Base-by-base conservation (phyloP, 2,113 vertebrate genomes). In the Gambusia affinis region DNA sequence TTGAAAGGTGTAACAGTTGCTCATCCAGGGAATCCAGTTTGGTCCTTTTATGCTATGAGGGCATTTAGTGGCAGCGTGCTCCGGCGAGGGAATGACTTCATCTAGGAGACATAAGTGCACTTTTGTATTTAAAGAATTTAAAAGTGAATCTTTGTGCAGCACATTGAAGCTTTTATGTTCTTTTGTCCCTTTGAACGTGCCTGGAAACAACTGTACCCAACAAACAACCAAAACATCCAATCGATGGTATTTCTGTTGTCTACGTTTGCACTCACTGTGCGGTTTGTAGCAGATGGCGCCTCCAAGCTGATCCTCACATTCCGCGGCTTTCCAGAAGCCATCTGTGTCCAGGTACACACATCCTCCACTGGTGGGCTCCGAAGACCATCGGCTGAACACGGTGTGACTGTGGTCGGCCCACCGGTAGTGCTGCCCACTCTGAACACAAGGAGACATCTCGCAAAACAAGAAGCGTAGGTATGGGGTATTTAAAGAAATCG, bases 11-110 rank as follows among this genome's bases (percentile, higher is more conserved):
- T 99, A 99, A 85, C 98, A 99, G 81, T 94, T 96, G 78, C 96
- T 96, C 85, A 89, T 94, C 92, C 96, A 98, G 29, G 97, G 95
- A 89, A 98, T 94, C 98, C 98, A 99, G 63, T 95, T 96, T 27
- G 95, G 96, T 42, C 95, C 96, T 47, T 95, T 94, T 60, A 94
- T 89, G 83, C 95, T 95, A 83, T 98, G 97, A 7, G 97, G 97
- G 88, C 98, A 99, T 57, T 91, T 96, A 31, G 90, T 78, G 37
- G 82, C 90, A 1, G 84, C 64, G n/a, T 85, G 71, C n/a, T 90
- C 66, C 33, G 92, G 87, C 68, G 92, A 91, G 80, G 88, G 81
- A 80, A 93, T 89, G 67, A 14, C 87, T 17, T 95, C 85, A 24
- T 92, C 97, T 98, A 87, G 29, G 82, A 89, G 12, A 30, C 30